Evolutionary conservation across 2,113 vertebrate species (phyloP), one percentile per base, ranked within the genome.

Genomic region (Dipodomys stephensi): DNA sequence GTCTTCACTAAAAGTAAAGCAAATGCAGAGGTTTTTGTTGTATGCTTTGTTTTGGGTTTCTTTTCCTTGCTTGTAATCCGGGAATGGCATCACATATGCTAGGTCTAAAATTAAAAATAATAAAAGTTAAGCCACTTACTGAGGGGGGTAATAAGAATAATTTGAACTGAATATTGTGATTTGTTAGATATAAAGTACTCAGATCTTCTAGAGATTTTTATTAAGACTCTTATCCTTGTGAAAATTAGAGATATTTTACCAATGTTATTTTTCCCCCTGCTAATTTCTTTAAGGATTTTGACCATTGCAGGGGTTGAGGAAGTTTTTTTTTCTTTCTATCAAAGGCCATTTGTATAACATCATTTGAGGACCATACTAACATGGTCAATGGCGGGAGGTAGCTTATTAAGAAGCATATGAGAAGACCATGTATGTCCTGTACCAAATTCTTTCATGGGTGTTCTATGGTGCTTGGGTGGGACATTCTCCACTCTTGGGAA

Each of bases 21-120:
- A 97, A 97, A 94, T 97, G 96, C 28, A 96, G 74, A 92, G 95
- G 91, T 72, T 97, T 57, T 97, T 97, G 92, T 90, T 79, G 86
- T 82, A 44, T 87, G 60, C 83, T 86, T 71, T 93, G 46, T 65
- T 88, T 83, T 78, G 16, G 60, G 44, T 87, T 77, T 82, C 95
- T 97, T 93, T 96, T 87, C 87, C 1, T 93, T 94, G 80, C 83
- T 96, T 73, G 44, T 93, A 84, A 96, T 96, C 93, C 95, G 97
- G 93, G 84, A 92, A 96, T 68, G 68, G 60, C 39, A 79, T 93
- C 64, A 91, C 35, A 65, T 77, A 95, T 91, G n/a, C 65, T 73
- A 67, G 64, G 94, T 96, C 84, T 67, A 67, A 96, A 95, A 95
- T 85, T 84, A 96, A 87, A 94, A 92, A 87, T 94, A 92, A 96